These are phyloP conservation scores for Coregonus suidteri DNA, from an alignment of 2,797 vertebrate species.

Conservation along the genomic window DNA sequence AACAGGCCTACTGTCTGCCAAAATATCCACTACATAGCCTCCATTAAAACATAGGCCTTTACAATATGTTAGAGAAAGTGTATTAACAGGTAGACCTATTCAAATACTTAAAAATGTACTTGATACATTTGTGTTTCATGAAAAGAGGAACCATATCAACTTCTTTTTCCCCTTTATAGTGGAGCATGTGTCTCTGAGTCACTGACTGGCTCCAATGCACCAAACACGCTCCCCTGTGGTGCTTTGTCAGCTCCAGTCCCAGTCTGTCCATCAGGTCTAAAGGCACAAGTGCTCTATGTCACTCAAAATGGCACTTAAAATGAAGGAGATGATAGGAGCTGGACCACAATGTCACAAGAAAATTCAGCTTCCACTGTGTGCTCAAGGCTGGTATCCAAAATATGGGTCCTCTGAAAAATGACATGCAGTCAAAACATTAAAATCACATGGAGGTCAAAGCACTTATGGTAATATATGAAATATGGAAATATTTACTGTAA, in stretches of 20 bases:
- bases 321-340: conserved; percentile 1
- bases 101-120: background rate
- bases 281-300: conserved; percentile 22
- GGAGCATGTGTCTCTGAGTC: conserved; percentile 7
- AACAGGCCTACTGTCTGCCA: conserved; percentile 7
- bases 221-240: conserved; percentile 18
- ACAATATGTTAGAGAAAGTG: background rate
- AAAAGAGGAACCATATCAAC: background rate
- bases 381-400: conserved; percentile 74
- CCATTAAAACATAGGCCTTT: background rate
- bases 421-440: background rate
- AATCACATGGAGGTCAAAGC: background rate
- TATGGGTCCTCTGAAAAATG: conserved; percentile 69
- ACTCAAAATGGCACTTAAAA: conserved; percentile 9
- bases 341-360: conserved; percentile 11
- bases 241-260: background rate
- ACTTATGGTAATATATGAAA: background rate
- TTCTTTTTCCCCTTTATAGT: background rate
- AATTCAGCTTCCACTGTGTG: conserved; percentile 16
- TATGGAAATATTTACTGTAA: background rate
- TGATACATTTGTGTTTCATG: background rate
- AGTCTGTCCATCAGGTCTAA: conserved; percentile 24
- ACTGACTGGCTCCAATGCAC: conserved; percentile 17
- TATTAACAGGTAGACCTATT: background rate
- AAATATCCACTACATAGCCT: background rate